Base-by-base conservation (phyloP, 2,113 vertebrate genomes). In the Lophochroa leadbeateri region DNA sequence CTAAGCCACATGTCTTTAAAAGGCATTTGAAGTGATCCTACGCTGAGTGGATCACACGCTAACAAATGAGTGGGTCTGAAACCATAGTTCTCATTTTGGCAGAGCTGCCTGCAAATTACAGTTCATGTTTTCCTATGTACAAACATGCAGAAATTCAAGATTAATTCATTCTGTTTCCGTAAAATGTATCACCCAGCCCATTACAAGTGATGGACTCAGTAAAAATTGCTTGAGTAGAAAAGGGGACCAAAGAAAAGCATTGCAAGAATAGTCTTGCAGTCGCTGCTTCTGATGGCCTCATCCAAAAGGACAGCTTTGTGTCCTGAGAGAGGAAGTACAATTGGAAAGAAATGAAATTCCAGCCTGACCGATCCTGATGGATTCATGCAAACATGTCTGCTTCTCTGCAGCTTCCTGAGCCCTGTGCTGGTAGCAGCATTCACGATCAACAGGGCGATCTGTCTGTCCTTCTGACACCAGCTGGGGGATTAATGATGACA, bases 41-140 rank as follows among this genome's bases (percentile, higher is more conserved):
- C 33, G 1, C 0, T 0, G 35, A 65, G 43, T 17, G 29, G 50
- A 35, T 84, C 64, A n/a, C 83, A 50, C 1, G 0, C 69, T 84
- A 15, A 55, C 39, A 43, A 71, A 67, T 6, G 60, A 64, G 15
- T 2, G 5, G 33, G 25, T 61, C 82, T 86, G 77, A 69, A 85
- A 24, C 28, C 13, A 3, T 10, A 17, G 57, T 53, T 91, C 50
- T 46, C 47, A 35, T 58, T 88, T 50, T 44, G 65, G 50, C 91
- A 71, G 55, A 83, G 74, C 82, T 90, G 52, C 18, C 84, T 91
- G 67, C 58, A 33, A 83, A 11, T 76, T 60, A 8, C 29, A 37
- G n/a, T 43, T 7, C 10, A 25, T 80, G 79, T 52, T 84, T 86
- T 82, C 47, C 68, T 41, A 0, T 10, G 37, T 69, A 85, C 41